These are phyloP conservation scores for Cephalotes varians DNA, from an alignment of 2,888 invertebrate species.

Conservation along the genomic window DNA sequence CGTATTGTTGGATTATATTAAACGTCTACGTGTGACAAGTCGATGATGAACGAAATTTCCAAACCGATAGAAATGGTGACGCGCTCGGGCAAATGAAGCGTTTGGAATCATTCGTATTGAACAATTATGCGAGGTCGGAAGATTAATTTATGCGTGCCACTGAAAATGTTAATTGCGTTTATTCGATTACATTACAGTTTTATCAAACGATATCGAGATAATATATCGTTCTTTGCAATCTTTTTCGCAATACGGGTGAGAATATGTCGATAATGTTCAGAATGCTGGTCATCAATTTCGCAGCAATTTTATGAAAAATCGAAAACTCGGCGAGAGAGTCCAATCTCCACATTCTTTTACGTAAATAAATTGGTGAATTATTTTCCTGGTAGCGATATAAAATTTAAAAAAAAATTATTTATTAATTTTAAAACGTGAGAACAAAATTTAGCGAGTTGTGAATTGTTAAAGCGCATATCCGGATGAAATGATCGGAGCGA, in stretches of 20 bases:
- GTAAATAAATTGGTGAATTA: not conserved
- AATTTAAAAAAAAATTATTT: not conserved
- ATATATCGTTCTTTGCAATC: not conserved
- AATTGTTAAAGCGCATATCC: slow-evolving; percentile 4
- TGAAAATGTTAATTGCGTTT: slow-evolving; percentile 13
- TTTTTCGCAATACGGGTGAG: not conserved
- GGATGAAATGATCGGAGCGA: not conserved
- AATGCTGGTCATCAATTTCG: slow-evolving; percentile 11
- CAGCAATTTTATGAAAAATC: not conserved
- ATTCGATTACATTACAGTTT: slow-evolving; percentile 30
- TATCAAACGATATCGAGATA: not conserved
- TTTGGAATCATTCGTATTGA: slow-evolving; percentile 5
- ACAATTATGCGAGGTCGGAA: slow-evolving; percentile 34
- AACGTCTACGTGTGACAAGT: not conserved
- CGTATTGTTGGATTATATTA: not conserved
- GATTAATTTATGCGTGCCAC: slow-evolving; percentile 17
- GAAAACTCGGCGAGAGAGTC: not conserved
- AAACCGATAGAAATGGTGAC: not conserved
- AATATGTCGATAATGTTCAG: slow-evolving; percentile 20
- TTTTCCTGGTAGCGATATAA: not conserved
- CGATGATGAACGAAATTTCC: not conserved
- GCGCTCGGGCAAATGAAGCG: not conserved
- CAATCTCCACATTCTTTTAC: not conserved
- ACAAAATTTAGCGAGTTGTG: not conserved
- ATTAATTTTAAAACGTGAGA: not conserved